These are phyloP conservation scores for Adelosebastes latens DNA, from an alignment of 2,797 vertebrate genomes.

Conservation along the genomic window DNA sequence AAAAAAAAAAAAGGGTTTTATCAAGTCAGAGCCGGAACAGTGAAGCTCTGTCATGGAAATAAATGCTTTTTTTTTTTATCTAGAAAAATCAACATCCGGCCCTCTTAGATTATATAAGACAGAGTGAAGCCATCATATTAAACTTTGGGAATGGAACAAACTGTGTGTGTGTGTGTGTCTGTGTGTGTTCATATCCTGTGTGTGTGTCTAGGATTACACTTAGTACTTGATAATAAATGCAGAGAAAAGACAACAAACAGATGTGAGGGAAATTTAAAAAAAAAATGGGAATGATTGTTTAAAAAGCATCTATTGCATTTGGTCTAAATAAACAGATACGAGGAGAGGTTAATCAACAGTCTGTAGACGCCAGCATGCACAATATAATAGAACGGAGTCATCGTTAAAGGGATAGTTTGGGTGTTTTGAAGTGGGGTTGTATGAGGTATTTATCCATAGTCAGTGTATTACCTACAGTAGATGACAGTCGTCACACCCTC, in stretches of 20 bases:
- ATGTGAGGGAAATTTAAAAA: not conserved
- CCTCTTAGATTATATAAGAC: constrained; percentile 31
- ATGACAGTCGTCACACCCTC: too few relatives aligned
- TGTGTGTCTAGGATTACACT: not conserved
- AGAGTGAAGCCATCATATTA: constrained; percentile 25
- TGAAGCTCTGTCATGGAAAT: constrained; percentile 40
- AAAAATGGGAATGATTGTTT: not conserved
- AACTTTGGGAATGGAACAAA: not conserved
- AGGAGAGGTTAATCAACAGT: not conserved
- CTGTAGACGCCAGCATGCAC: not conserved
- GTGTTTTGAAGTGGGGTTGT: too few relatives aligned
- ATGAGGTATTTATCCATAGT: too few relatives aligned
- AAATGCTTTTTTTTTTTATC: constrained; percentile 46
- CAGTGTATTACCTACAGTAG: too few relatives aligned
- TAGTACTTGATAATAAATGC: not conserved
- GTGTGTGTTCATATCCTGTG: constrained; percentile 7
- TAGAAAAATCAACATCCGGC: constrained; percentile 24
- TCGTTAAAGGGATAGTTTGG: too few relatives aligned
- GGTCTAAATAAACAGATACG: not conserved
- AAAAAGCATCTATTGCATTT: not conserved
- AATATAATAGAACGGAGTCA: too few relatives aligned
- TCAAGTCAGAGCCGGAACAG: constrained; percentile 24
- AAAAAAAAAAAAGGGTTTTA: constrained; percentile 31
- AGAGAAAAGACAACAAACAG: constrained; percentile 4
- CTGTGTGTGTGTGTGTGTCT: not conserved